These are phyloP conservation scores for Aegotheles bennettii DNA, from an alignment of 2,113 vertebrate species.

Conservation along the genomic window DNA sequence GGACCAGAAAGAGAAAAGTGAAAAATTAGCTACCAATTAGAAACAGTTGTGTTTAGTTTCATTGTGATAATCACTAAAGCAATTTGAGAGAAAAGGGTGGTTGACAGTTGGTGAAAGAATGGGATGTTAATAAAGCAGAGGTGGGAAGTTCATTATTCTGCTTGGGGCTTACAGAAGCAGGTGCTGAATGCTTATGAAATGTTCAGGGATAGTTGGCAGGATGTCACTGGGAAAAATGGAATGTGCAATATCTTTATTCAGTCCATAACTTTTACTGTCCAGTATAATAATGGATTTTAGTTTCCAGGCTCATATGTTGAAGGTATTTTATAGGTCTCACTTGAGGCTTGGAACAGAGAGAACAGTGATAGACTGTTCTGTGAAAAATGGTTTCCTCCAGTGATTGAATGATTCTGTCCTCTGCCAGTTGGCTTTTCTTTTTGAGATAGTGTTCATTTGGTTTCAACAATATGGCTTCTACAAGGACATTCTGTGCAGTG, in stretches of 20 bases:
- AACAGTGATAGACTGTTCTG: background rate
- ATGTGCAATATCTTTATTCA: conserved; percentile 8
- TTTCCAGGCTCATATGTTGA: background rate
- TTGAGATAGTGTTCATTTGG: fast-evolving
- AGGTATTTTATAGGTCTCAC: conserved; percentile 33
- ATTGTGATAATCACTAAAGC: background rate
- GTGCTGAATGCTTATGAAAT: background rate
- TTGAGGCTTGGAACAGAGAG: background rate
- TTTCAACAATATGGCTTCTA: background rate
- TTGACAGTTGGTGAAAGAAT: background rate
- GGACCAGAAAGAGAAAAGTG: background rate
- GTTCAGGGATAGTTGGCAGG: background rate
- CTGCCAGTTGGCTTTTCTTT: background rate
- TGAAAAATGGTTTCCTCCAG: background rate
- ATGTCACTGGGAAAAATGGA: background rate
- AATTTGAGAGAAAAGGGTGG: background rate
- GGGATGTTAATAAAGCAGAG: background rate
- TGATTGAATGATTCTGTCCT: background rate
- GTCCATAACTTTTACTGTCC: conserved; percentile 39
- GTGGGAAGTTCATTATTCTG: background rate
- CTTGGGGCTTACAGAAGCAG: background rate
- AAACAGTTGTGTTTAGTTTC: background rate
- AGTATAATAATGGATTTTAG: background rate
- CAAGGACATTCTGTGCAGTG: background rate
- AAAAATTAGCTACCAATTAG: background rate